Base-by-base conservation (phyloP, 2,113 vertebrate species). In the Oryzias melastigma region DNA sequence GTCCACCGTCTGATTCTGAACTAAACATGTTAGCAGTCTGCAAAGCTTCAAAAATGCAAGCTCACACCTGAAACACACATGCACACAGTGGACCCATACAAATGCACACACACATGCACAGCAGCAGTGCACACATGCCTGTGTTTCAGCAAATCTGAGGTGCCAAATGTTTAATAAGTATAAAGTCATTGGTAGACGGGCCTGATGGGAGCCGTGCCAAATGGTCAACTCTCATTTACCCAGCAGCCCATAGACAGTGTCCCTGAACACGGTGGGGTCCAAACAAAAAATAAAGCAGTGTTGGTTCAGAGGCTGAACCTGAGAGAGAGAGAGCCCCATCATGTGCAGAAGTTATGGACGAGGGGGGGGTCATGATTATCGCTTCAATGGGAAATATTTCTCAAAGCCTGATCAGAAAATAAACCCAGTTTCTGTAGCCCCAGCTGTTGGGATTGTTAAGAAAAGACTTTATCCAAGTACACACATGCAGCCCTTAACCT, bases 81-180 rank as follows among this genome's bases (percentile, higher is more conserved):
- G 6, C 15, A 45, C 43, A 16, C 4, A 2, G 4, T 5, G 7
- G n/a, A n/a, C n/a, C n/a, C 15, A 14, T 15, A 12, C 12, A n/a
- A n/a, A n/a, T n/a, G 43, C 4, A 44, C 43, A 5, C 43, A 45
- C 43, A 45, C 43, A 45, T 7, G 6, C 15, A 45, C 43, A 16
- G n/a, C n/a, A n/a, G n/a, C n/a, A n/a, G n/a, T n/a, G n/a, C n/a
- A n/a, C 7, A 5, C 50, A 62, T 7, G 2, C 62, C 14, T 18
- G 29, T 24, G 54, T 2, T 41, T n/a, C 66, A 60, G n/a, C 48
- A 70, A 85, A 72, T 59, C 69, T 46, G 68, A 27, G 44, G 14
- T 64, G 24, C 86, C 88, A 89, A 85, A 79, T 14, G 46, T 81
- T 80, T 87, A 81, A 88, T 90, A 80, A 52, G 58, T 80, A 48